Base-by-base conservation (phyloP, 2,113 vertebrate genomes). In the Chionomys nivalis region DNA sequence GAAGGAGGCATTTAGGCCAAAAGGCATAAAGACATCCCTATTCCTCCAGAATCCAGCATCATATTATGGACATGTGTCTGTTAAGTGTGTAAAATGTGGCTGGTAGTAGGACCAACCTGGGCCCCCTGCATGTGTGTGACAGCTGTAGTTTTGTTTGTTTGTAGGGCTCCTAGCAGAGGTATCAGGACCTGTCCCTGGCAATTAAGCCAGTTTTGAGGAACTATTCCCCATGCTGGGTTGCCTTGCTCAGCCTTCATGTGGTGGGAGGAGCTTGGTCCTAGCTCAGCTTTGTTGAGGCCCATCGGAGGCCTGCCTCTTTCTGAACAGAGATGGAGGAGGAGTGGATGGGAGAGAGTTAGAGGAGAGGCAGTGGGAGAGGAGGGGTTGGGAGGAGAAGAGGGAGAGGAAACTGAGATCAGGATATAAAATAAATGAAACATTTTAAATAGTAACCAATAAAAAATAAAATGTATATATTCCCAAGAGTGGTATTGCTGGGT, bases 1-100 rank as follows among this genome's bases (percentile, higher is more conserved):
- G 33, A 63, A 83, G 79, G 33, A 87, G 52, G 70, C 19, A 94
- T 89, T 86, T 86, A 49, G 36, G 49, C 90, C 65, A 97, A 88
- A 49, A 19, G 63, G 39, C 21, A 89, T 70, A 17, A 82, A 97
- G 86, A 89, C 90, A 14, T 63, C 75, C 75, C 61, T 85, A 6
- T 68, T 36, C 73, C 36, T 89, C 7, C 76, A n/a, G 8, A 39
- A 36, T 26, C 11, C 33, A 86, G 28, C n/a, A 86, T 17, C 11
- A 28, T 65, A n/a, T 12, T n/a, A 75, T 63, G 66, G 81, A 23
- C 23, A 33, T 72, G 31, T 66, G 12, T n/a, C 44, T 91, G 75
- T 55, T 66, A 66, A 21, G 7, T 72, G 42, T 66, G 65, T 72
- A 47, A 78, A 97, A 73, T 91, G 49, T 93, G 78, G 24, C 55